Conservation (phyloP, 1,140 invertebrate genomes). For the Drosophila punjabiensis region DNA sequence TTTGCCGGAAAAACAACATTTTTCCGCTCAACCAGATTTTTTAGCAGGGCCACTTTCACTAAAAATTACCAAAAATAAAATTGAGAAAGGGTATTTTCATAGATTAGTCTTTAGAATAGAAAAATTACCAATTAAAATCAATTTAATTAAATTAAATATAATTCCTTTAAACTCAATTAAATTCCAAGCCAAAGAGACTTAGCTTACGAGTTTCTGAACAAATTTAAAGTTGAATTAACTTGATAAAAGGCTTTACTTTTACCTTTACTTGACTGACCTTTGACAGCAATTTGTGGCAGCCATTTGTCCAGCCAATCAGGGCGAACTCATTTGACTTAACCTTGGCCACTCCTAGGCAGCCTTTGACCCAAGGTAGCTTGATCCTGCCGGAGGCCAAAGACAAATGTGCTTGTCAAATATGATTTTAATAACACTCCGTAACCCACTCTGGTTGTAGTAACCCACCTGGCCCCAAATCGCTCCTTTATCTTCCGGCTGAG, state of each 20-base stretch:
- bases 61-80: background rate
- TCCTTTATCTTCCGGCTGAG: slow-evolving; percentile 19
- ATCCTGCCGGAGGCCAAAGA: slow-evolving; percentile 17
- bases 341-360: background rate
- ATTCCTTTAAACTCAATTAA: background rate
- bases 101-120: no score
- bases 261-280: slow-evolving; percentile 4
- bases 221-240: background rate
- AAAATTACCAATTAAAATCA: no score
- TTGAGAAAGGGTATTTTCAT: no score
- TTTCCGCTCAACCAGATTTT: background rate
- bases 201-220: background rate
- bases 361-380: slow-evolving; percentile 6
- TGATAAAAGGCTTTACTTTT: background rate
- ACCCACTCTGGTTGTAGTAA: slow-evolving; percentile 1
- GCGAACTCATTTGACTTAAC: slow-evolving; percentile 26
- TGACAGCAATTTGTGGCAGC: slow-evolving; percentile 9
- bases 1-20: background rate
- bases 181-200: background rate
- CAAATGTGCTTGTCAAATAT: slow-evolving; percentile 49
- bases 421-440: slow-evolving; percentile 51
- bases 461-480: slow-evolving; percentile 24
- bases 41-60: background rate
- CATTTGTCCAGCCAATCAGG: slow-evolving; percentile 10
- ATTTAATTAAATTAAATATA: no score